Evolutionary conservation across 2,888 invertebrate species (phyloP).

Genomic region (Zhuqinia jingwanae): DNA sequence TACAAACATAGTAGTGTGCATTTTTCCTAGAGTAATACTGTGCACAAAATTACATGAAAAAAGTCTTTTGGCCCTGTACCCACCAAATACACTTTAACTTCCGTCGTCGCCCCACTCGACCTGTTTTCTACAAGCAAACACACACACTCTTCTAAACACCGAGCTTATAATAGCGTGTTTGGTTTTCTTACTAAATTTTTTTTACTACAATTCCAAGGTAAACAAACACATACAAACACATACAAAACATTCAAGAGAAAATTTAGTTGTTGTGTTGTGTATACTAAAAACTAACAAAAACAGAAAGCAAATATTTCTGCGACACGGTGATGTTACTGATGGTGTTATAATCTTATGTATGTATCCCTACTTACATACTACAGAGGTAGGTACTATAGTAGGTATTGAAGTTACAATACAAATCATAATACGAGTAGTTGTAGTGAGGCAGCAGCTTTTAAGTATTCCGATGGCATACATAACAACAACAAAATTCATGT

Average conservation of each 20-base stretch:
- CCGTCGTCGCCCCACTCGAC: neutral
- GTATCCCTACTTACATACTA: neutral
- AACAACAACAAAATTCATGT: conserved; percentile 17
- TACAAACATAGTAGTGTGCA: neutral
- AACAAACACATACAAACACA: no score
- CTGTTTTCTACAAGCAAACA: neutral
- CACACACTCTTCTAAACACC: no score
- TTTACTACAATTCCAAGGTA: conserved; percentile 1
- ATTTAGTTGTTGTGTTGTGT: neutral
- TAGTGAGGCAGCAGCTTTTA: neutral
- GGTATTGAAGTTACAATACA: neutral
- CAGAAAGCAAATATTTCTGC: conserved; percentile 19
- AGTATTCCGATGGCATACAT: conserved; percentile 18
- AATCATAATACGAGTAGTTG: neutral
- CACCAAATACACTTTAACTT: conserved; percentile 16
- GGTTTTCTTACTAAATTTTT: neutral
- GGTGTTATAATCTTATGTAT: neutral
- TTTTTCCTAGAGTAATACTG: neutral
- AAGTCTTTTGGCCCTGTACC: neutral
- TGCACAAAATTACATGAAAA: neutral
- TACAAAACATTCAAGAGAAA: conserved; percentile 4
- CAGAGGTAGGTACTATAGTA: no score
- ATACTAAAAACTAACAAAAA: neutral
- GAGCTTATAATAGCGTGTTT: neutral
- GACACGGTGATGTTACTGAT: neutral